Evolutionary conservation across 2,113 vertebrate genomes (phyloP).

Genomic region (Cinclus mexicanus): DNA sequence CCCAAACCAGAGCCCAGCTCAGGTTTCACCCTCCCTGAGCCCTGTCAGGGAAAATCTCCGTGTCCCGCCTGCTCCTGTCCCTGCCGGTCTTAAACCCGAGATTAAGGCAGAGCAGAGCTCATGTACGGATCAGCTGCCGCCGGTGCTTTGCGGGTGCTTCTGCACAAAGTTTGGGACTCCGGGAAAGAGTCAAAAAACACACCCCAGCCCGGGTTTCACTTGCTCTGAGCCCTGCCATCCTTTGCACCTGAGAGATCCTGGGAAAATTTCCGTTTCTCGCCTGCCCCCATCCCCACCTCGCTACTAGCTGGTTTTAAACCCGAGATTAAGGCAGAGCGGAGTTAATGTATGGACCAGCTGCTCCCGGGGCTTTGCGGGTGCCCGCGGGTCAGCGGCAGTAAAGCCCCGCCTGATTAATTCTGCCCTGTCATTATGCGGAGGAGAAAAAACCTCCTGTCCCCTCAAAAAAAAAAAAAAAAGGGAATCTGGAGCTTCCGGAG

Average conservation of each 20-base stretch:
- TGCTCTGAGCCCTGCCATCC: background rate
- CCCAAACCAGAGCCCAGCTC: rapidly evolving
- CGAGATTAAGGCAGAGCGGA: background rate
- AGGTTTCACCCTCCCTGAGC: background rate
- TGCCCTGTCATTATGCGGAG: background rate
- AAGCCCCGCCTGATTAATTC: background rate
- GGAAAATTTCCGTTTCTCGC: background rate
- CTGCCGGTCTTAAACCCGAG: background rate
- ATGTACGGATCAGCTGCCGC: rapidly evolving
- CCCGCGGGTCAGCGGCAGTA: background rate
- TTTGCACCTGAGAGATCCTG: background rate
- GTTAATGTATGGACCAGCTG: background rate
- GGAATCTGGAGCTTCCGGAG: background rate
- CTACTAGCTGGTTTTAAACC: background rate
- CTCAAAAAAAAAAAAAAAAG: background rate
- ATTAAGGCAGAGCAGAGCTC: background rate
- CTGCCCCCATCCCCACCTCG: rapidly evolving
- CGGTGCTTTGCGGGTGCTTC: too few species aligned
- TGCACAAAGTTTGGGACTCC: background rate
- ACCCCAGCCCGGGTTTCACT: background rate
- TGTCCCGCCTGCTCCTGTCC: background rate
- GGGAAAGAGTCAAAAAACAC: background rate
- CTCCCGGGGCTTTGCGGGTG: background rate
- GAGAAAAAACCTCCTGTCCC: background rate
- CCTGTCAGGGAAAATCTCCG: background rate